phyloP scores from a whole-genome alignment of 1,140 invertebrate species.

The Diploscapter pachys region DNA sequence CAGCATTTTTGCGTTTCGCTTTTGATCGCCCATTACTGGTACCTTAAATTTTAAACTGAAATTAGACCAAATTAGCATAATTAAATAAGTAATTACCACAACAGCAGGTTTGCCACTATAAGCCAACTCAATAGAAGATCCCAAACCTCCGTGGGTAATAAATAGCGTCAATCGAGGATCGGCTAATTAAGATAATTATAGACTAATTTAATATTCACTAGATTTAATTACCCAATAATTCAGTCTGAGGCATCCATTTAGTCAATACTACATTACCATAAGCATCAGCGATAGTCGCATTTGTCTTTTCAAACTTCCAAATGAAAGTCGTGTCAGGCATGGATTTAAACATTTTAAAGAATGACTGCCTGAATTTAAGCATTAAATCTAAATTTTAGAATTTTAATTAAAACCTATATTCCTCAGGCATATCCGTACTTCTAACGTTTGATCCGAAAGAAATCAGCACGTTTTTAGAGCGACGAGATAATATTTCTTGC shows the following conservation, averaged over 20 bases:
- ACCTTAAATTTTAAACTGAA: conserved; percentile 11
- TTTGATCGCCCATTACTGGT: conserved; percentile 1
- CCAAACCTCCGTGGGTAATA: conserved; percentile 48
- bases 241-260: conserved; percentile 39
- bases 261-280: conserved; percentile 28
- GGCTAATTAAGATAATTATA: conserved; percentile 25
- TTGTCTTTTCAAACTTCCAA: conserved; percentile 38
- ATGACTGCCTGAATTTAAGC: conserved; percentile 13
- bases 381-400: not conserved
- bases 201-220: not conserved
- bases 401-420: conserved; percentile 16
- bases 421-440: conserved; percentile 19
- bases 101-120: conserved; percentile 43
- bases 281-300: conserved; percentile 25
- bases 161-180: conserved; percentile 42
- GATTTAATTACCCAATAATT: conserved; percentile 28
- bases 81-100: conserved; percentile 13
- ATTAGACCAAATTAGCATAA: not conserved
- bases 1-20: conserved; percentile 30
- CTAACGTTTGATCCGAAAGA: conserved; percentile 23
- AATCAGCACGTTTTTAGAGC: not conserved
- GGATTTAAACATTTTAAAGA: conserved; percentile 11
- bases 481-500: no score
- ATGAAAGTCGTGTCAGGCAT: conserved; percentile 39
- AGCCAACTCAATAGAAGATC: conserved; percentile 39